Evolutionary conservation across 1,140 invertebrate species (phyloP).

Genomic region (Drosophila mayri): DNA sequence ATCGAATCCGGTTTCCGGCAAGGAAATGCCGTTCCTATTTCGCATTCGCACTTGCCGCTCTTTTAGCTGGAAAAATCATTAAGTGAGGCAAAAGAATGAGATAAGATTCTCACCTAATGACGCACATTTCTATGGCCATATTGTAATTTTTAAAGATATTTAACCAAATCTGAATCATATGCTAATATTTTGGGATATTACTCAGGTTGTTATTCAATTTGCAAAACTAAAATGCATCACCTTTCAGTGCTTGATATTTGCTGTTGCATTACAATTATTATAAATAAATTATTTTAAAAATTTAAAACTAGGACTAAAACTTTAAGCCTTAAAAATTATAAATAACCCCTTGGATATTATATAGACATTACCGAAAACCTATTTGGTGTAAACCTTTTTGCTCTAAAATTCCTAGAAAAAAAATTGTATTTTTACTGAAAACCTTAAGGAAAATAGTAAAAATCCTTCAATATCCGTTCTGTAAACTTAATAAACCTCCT

Average conservation of each 20-base stretch:
- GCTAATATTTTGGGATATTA: background rate
- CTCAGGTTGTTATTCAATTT: background rate
- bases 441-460: too few species aligned
- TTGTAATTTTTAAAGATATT: background rate
- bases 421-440: background rate
- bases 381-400: too few species aligned
- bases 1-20: slow-evolving; percentile 27
- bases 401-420: too few species aligned
- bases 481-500: too few species aligned
- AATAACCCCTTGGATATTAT: too few species aligned
- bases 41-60: slow-evolving; percentile 22
- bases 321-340: too few species aligned
- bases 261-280: too few species aligned
- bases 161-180: slow-evolving; percentile 8
- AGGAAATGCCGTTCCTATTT: slow-evolving; percentile 30
- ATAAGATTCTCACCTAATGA: slow-evolving; percentile 21
- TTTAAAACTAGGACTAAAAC: too few species aligned
- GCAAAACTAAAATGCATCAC: background rate
- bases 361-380: too few species aligned
- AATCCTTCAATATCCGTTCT: background rate
- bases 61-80: slow-evolving; percentile 6
- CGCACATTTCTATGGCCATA: background rate
- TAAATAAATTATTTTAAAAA: too few species aligned
- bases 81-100: slow-evolving; percentile 6
- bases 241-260: too few species aligned